Conservation (phyloP, 2,888 invertebrate genomes). For the Andrena chrysosceles region DNA sequence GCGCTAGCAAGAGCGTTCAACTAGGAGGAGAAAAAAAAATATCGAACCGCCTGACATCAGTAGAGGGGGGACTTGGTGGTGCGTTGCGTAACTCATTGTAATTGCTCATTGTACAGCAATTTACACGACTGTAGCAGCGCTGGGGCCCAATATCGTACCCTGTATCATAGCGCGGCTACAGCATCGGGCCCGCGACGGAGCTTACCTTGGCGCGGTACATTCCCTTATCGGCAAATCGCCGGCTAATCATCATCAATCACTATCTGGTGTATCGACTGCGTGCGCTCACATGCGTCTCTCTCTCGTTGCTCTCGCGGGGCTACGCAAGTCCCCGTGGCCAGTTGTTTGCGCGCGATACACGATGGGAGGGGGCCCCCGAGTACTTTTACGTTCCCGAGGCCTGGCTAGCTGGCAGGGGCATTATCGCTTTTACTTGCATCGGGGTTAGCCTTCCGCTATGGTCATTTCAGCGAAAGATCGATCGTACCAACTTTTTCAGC, state of each 20-base stretch:
- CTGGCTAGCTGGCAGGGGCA: conserved; percentile 56
- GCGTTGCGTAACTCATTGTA: conserved; percentile 68
- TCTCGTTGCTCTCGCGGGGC: conserved; percentile 39
- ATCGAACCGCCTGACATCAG: conserved; percentile 4
- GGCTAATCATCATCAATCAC: conserved; percentile 85
- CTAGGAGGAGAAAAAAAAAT: background rate
- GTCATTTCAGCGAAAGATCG: conserved; percentile 71
- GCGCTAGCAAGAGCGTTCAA: background rate
- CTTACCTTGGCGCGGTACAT: conserved; percentile 77
- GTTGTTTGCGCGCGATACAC: conserved; percentile 39
- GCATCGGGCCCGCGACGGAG: conserved; percentile 51
- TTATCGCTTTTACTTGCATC: conserved; percentile 72
- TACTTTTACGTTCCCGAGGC: conserved; percentile 68
- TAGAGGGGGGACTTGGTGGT: background rate
- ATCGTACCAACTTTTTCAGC: conserved; percentile 62
- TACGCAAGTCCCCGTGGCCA: conserved; percentile 44
- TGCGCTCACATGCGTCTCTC: conserved; percentile 59
- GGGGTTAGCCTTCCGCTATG: conserved; percentile 73
- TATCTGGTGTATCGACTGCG: conserved; percentile 76
- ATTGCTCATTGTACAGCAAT: conserved; percentile 80
- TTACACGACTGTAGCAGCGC: conserved; percentile 78
- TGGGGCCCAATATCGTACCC: conserved; percentile 77
- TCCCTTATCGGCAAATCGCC: conserved; percentile 83
- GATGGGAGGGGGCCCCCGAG: conserved; percentile 36
- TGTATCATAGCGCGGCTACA: conserved; percentile 77